Percentiles rank a stretch among this genome's conserved stretches.
These are phyloP conservation scores for Chromobotia macracanthus DNA, from an alignment of 2,797 vertebrate genomes.

Conservation along the genomic window DNA sequence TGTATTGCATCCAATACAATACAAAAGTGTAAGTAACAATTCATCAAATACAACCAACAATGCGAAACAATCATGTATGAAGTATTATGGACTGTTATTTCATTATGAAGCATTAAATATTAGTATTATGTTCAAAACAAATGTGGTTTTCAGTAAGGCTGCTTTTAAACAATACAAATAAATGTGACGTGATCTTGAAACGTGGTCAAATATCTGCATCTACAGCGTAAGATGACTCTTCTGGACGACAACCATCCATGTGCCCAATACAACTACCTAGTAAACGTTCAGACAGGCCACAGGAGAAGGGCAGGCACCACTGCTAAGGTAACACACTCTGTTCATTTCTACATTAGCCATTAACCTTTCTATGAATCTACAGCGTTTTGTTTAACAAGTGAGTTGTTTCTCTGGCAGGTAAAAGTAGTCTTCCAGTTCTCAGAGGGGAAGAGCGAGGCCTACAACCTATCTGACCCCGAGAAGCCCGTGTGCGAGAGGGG, in stretches of 20 bases:
- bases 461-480: slow-evolving; percentile 76
- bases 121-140: no score
- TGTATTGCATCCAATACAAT: no score
- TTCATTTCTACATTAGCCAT: background rate
- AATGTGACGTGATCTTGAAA: background rate
- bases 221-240: slow-evolving; percentile 82
- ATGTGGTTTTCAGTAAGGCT: background rate
- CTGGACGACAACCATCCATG: slow-evolving; percentile 81
- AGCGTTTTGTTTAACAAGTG: background rate
- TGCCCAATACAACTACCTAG: slow-evolving; percentile 79
- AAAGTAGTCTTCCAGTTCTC: slow-evolving; percentile 75
- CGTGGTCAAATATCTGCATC: slow-evolving; percentile 15
- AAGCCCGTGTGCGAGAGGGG: slow-evolving; percentile 81
- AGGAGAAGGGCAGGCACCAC: slow-evolving; percentile 80
- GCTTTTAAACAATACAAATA: background rate
- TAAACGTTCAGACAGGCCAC: slow-evolving; percentile 82
- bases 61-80: background rate
- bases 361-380: background rate
- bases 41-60: background rate
- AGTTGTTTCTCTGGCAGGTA: slow-evolving; percentile 67
- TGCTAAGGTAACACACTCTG: slow-evolving; percentile 73
- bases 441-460: slow-evolving; percentile 75
- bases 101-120: no score
- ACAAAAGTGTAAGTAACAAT: background rate
- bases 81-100: background rate